Percentiles rank a stretch among this genome's conserved stretches.
These are phyloP conservation scores for Illadopsis cleaveri DNA, from an alignment of 2,113 vertebrate species.

Conservation along the genomic window DNA sequence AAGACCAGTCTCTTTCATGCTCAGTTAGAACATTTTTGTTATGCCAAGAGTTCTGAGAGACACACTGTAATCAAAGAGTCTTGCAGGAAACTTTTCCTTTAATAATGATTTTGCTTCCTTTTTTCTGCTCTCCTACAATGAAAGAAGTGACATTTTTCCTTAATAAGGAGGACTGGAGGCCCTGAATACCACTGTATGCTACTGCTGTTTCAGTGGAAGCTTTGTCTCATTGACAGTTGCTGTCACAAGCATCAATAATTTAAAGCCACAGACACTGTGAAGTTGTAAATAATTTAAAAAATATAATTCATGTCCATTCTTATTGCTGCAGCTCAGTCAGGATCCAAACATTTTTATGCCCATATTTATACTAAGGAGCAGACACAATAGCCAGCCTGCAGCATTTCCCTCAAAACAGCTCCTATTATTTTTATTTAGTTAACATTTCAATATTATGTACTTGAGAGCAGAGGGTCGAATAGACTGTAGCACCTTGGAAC, in stretches of 20 bases:
- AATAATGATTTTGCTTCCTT: background rate
- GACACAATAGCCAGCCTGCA: background rate
- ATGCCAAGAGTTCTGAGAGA: background rate
- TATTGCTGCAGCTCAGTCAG: background rate
- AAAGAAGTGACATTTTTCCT: background rate
- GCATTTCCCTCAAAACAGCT: background rate
- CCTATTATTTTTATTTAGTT: background rate
- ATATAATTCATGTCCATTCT: slow-evolving; percentile 12
- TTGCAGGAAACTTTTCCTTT: slow-evolving; percentile 3
- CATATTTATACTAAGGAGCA: background rate
- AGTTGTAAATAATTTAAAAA: slow-evolving; percentile 67
- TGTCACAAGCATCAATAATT: slow-evolving; percentile 60
- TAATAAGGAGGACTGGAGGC: background rate
- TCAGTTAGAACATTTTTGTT: background rate
- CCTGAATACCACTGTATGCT: background rate
- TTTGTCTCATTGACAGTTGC: slow-evolving; percentile 47
- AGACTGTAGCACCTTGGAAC: background rate
- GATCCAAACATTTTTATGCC: slow-evolving; percentile 19
- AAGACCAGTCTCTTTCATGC: background rate
- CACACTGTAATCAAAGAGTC: background rate
- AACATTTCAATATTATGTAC: background rate
- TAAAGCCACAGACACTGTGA: slow-evolving; percentile 20
- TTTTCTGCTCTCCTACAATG: background rate
- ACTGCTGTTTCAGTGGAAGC: background rate
- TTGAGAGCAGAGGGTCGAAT: background rate